Conservation (phyloP, 1,140 invertebrate species). For the Cyclina sinensis region DNA sequence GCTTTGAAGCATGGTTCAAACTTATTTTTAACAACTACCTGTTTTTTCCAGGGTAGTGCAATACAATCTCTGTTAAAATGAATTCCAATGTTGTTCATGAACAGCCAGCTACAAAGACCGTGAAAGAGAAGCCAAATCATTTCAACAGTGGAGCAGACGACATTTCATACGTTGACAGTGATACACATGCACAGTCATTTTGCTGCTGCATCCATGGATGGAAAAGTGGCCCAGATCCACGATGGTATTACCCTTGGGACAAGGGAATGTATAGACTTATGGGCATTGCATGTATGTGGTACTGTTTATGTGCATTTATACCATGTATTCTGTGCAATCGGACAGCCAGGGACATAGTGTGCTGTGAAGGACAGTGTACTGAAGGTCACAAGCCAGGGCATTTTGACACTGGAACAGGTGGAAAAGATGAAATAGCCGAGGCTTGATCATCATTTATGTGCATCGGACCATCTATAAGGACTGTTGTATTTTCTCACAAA, state of each 20-base stretch:
- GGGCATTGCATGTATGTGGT: conserved; percentile 64
- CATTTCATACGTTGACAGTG: conserved; percentile 62
- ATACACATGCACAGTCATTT: conserved; percentile 59
- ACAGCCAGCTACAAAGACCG: not conserved
- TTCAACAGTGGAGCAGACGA: not conserved
- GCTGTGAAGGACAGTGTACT: conserved; percentile 49
- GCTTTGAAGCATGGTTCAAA: too few species aligned
- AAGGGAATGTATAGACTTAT: conserved; percentile 57
- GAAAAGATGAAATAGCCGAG: conserved; percentile 48
- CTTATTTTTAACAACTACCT: not conserved
- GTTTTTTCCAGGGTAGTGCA: not conserved
- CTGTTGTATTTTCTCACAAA: too few species aligned
- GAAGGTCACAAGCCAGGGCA: not conserved
- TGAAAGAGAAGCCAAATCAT: not conserved
- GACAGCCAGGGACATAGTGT: conserved; percentile 50
- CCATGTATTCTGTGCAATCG: conserved; percentile 54
- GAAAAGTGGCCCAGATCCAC: conserved; percentile 49
- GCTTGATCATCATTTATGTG: too few species aligned
- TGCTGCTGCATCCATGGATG: conserved; percentile 64
- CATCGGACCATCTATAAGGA: too few species aligned
- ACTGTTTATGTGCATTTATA: conserved; percentile 48
- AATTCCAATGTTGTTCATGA: not conserved
- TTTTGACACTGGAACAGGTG: not conserved
- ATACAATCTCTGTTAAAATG: not conserved
- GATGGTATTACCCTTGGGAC: conserved; percentile 66